phyloP scores from a whole-genome alignment of 2,888 invertebrate genomes.

The Vesta saturnalis region DNA sequence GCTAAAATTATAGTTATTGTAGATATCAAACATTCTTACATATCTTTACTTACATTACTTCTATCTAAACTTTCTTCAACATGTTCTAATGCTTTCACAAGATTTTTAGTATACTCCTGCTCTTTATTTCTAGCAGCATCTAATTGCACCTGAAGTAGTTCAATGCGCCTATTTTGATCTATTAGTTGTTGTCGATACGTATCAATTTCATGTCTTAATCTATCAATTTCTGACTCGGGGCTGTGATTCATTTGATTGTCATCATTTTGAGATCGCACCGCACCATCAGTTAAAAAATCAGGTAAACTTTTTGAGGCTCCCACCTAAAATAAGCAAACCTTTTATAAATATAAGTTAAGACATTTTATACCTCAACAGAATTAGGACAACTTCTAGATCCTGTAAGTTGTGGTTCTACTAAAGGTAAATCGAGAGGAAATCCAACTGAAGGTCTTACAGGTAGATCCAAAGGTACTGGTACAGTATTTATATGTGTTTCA shows the following conservation, averaged over 20 bases:
- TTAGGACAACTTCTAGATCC: conserved; percentile 49
- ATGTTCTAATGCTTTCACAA: conserved; percentile 68
- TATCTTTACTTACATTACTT: conserved; percentile 64
- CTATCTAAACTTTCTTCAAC: conserved; percentile 68
- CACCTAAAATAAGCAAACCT: conserved; percentile 50
- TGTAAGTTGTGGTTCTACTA: conserved; percentile 43
- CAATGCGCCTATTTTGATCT: conserved; percentile 66
- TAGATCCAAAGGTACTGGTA: conserved; percentile 55
- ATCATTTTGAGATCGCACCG: conserved; percentile 62
- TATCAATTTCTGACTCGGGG: conserved; percentile 60
- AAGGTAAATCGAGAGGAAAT: conserved; percentile 60
- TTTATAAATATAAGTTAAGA: neutral
- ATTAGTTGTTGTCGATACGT: conserved; percentile 64
- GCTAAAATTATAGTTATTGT: conserved; percentile 61
- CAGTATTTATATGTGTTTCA: conserved; percentile 41
- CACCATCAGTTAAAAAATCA: conserved; percentile 78
- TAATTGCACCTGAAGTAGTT: conserved; percentile 66
- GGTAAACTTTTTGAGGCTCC: conserved; percentile 70
- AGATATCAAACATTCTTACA: neutral
- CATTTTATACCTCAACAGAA: conserved; percentile 42
- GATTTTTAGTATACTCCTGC: conserved; percentile 65
- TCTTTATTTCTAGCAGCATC: conserved; percentile 65
- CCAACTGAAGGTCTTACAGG: conserved; percentile 55
- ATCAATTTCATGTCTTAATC: conserved; percentile 68
- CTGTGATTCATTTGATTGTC: conserved; percentile 49